Conservation (phyloP, 2,797 vertebrate species). For the Pelodytes ibericus region DNA sequence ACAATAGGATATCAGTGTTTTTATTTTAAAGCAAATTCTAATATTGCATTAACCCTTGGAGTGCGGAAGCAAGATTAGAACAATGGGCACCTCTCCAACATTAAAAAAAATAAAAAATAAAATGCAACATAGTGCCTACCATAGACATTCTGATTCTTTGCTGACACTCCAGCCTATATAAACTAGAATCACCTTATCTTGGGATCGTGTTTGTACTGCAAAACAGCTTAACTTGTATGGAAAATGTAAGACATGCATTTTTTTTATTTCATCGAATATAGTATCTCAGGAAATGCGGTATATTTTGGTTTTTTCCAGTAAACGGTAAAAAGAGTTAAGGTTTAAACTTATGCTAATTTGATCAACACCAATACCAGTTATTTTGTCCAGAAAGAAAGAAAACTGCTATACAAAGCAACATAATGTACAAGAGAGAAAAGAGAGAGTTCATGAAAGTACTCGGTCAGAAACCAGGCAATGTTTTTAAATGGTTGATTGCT, state of each 20-base stretch:
- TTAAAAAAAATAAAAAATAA: no score
- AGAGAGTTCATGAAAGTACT: slow-evolving; percentile 45
- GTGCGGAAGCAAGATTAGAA: no score
- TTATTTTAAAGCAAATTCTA: no score
- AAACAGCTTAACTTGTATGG: slow-evolving; percentile 5
- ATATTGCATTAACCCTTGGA: no score
- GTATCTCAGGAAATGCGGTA: neutral
- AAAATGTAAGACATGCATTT: slow-evolving; percentile 1
- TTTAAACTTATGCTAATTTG: slow-evolving; percentile 34
- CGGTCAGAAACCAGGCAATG: slow-evolving; percentile 41
- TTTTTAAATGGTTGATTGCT: slow-evolving; percentile 47
- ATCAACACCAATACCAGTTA: slow-evolving; percentile 35
- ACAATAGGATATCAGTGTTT: no score
- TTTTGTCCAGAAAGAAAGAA: slow-evolving; percentile 6
- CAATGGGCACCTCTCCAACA: no score
- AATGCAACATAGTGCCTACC: no score
- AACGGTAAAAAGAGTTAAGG: slow-evolving; percentile 23
- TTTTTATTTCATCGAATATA: neutral
- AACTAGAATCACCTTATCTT: neutral
- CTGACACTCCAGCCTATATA: neutral
- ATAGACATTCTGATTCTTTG: neutral
- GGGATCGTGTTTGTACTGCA: neutral
- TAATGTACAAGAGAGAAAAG: slow-evolving; percentile 31
- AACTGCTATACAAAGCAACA: slow-evolving; percentile 28
- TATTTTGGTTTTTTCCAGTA: neutral